A percentile compares a stretch with the other conserved stretches of the same genome.
Evolutionary conservation across 37 sponge, comb jelly and placozoan species (phyloP).

Genomic region (Eunapius fragilis): DNA sequence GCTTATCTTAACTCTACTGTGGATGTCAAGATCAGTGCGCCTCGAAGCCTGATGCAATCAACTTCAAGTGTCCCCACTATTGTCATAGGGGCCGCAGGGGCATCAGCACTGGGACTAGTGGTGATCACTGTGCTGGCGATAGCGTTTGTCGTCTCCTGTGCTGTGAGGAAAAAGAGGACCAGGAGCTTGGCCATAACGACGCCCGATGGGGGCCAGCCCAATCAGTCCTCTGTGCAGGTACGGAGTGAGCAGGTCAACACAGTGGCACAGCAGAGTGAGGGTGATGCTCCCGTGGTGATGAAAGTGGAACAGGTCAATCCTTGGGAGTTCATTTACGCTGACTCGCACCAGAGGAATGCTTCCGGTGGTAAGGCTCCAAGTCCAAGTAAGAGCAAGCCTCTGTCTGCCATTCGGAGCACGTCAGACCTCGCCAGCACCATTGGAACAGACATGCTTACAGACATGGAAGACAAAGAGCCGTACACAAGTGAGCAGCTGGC

Average conservation of each 20-base stretch:
- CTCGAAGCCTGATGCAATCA: background rate
- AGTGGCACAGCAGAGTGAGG: background rate
- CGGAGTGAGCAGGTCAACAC: background rate
- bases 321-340: background rate
- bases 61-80: background rate
- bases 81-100: background rate
- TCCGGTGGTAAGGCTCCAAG: background rate
- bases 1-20: too few species aligned
- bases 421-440: constrained; percentile 68
- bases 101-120: background rate
- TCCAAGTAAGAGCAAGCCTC: background rate
- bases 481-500: constrained; percentile 47
- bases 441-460: constrained; percentile 47
- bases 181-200: background rate
- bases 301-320: background rate
- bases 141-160: background rate
- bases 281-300: background rate
- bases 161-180: background rate
- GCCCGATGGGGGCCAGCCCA: background rate
- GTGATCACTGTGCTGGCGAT: background rate
- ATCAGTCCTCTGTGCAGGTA: background rate
- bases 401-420: constrained; percentile 32
- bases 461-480: background rate
- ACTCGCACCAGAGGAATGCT: background rate
- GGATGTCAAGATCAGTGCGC: too few species aligned